phyloP scores from a whole-genome alignment of 2,888 invertebrate genomes.

The Pandemis cinnamomeana region DNA sequence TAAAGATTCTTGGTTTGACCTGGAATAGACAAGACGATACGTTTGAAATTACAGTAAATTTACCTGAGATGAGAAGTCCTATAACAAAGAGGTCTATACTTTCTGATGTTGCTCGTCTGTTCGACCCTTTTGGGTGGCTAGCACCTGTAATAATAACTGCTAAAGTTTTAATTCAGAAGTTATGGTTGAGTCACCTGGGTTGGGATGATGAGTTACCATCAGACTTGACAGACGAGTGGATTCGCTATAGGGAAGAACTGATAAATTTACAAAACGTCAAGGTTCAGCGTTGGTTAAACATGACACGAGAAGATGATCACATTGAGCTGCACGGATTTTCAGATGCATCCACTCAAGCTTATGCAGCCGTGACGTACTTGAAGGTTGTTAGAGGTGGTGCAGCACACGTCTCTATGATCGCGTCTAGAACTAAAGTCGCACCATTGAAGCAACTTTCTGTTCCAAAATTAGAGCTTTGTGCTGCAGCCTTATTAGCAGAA shows the following conservation, averaged over 20 bases:
- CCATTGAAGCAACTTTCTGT: neutral
- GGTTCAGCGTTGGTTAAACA: conserved; percentile 3
- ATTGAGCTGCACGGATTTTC: conserved; percentile 33
- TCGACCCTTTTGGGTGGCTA: conserved; percentile 40
- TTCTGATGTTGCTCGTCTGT: conserved; percentile 38
- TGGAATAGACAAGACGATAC: conserved; percentile 20
- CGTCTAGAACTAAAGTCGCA: conserved; percentile 29
- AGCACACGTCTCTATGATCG: conserved; percentile 29
- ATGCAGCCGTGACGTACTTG: conserved; percentile 27
- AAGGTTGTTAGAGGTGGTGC: conserved; percentile 2
- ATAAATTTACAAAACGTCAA: neutral
- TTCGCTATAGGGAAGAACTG: neutral
- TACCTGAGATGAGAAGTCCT: conserved; percentile 13
- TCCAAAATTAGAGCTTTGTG: neutral
- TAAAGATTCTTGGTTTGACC: conserved; percentile 13
- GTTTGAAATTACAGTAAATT: conserved; percentile 10
- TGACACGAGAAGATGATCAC: neutral
- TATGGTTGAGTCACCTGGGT: neutral
- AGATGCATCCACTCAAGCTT: conserved; percentile 30
- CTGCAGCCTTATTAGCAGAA: neutral
- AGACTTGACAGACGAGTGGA: neutral
- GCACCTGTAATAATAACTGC: conserved; percentile 32
- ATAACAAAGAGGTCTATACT: conserved; percentile 38
- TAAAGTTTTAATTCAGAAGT: conserved; percentile 14
- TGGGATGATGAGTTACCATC: too few relatives aligned